phyloP scores from a whole-genome alignment of 1,140 invertebrate species.

The Anastrepha ludens region DNA sequence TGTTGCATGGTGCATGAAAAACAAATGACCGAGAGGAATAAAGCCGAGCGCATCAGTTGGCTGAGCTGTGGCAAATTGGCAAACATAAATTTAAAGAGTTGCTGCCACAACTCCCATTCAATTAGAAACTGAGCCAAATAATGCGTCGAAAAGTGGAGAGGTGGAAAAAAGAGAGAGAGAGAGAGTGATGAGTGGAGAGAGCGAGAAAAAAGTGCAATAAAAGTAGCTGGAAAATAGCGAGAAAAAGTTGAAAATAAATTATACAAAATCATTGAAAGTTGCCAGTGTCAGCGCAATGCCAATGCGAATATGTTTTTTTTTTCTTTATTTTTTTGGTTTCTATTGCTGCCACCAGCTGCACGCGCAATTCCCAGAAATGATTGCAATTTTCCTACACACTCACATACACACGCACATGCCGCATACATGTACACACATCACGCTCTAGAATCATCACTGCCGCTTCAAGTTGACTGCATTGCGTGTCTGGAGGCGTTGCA shows the following conservation, averaged over 20 bases:
- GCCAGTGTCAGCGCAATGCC: too few species aligned
- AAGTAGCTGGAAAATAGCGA: background rate
- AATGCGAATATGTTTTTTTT: too few species aligned
- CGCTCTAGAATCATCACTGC: background rate
- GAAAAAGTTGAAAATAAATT: slow-evolving; percentile 2
- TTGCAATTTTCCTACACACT: background rate
- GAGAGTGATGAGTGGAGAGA: background rate
- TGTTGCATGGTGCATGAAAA: slow-evolving; percentile 39
- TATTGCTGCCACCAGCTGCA: background rate
- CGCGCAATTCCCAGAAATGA: slow-evolving; percentile 15
- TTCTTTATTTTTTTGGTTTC: background rate
- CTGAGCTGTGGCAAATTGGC: slow-evolving; percentile 38
- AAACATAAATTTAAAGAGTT: slow-evolving; percentile 53
- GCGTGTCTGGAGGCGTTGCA: slow-evolving; percentile 59
- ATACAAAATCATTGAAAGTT: too few species aligned
- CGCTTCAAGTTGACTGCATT: slow-evolving; percentile 11
- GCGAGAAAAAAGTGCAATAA: background rate
- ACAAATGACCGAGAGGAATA: slow-evolving; percentile 28
- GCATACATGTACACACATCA: background rate
- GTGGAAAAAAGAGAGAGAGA: background rate
- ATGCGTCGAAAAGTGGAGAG: background rate
- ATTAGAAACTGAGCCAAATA: slow-evolving; percentile 46
- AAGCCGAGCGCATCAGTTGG: background rate
- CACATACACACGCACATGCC: slow-evolving; percentile 1
- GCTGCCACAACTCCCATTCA: slow-evolving; percentile 55